phyloP scores from a whole-genome alignment of 2,797 vertebrate genomes.

The Pangasius djambal region DNA sequence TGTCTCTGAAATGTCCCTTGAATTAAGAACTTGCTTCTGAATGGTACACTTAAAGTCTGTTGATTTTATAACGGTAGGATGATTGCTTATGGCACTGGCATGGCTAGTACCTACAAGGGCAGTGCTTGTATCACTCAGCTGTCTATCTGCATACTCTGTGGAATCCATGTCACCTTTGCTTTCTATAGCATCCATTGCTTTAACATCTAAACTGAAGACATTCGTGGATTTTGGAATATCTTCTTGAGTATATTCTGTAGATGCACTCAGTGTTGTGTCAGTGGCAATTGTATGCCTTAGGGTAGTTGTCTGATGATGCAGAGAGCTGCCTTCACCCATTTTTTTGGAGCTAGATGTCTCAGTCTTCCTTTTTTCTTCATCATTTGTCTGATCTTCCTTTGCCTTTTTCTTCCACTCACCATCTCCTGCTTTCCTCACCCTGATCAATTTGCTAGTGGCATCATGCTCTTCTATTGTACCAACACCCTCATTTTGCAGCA shows the following conservation, averaged over 20 bases:
- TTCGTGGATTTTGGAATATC: constrained; percentile 4
- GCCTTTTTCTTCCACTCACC: not conserved
- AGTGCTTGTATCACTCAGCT: constrained; percentile 4
- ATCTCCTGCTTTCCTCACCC: not conserved
- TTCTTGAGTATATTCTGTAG: constrained; percentile 34
- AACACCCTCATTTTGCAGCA: not conserved
- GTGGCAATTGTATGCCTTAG: constrained; percentile 1
- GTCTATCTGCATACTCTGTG: constrained; percentile 10
- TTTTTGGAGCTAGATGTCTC: not conserved
- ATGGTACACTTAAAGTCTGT: not conserved
- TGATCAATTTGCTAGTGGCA: not conserved
- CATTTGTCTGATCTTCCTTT: not conserved
- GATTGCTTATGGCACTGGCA: not conserved
- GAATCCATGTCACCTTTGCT: not conserved
- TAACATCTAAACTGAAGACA: constrained; percentile 17
- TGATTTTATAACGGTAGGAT: not conserved
- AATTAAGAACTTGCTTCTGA: not conserved
- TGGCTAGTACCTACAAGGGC: not conserved
- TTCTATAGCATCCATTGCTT: constrained; percentile 13
- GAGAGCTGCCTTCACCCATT: not conserved
- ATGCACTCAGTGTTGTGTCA: constrained; percentile 9
- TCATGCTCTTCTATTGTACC: not conserved
- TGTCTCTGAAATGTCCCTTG: constrained; percentile 8
- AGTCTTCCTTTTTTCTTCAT: not conserved
- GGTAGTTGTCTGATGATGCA: constrained; percentile 21